Evolutionary conservation across 2,797 vertebrate genomes (phyloP), one percentile per base, ranked within the genome.

Genomic region (Brotula barbata): DNA sequence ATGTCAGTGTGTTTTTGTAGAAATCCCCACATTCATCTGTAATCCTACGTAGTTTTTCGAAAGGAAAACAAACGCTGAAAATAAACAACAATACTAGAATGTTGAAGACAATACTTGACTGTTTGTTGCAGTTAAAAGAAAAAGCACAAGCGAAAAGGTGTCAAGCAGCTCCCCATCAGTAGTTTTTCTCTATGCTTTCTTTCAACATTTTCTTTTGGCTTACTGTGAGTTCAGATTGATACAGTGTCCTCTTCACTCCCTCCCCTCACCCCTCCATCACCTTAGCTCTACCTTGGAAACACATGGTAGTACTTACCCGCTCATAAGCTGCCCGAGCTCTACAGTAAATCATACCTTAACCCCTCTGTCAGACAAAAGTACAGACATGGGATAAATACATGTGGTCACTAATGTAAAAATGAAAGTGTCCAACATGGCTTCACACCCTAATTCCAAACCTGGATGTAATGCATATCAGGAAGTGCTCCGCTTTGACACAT

Each of bases 131-230:
- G 31, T 33, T 10, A 7, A 7, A 7, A 9, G 6, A 28, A 28
- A 75, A 77, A 70, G 56, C 31, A 76, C 69, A 69, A 74, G 58
- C 15, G 45, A 68, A 58, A 57, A 22, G 22, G 10, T 28, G 56
- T 71, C 31, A 3, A 51, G 28, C 50, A 22, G 64, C 77, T 84
- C 55, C 64, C 49, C 67, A n/a, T 64, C 78, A 82, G 75, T 80
- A 78, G 59, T 58, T 71, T n/a, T 60, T 43, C 63, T 67, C 21
- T 60, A 10, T 28, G 45, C 23, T 10, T 10, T 15, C 14, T 7
- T 8, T 34, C 71, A 56, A 71, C 50, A 53, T 69, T 44, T 64
- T 33, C 46, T 75, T 72, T 41, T 69, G n/a, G 58, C 74, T 77
- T 43, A 58, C 37, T 40, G 25, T 11, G 52, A 9, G 20, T 19